Evolutionary conservation across 1,140 invertebrate genomes (phyloP), one percentile per base, ranked within the genome.

Genomic region (Nylanderia fulva): DNA sequence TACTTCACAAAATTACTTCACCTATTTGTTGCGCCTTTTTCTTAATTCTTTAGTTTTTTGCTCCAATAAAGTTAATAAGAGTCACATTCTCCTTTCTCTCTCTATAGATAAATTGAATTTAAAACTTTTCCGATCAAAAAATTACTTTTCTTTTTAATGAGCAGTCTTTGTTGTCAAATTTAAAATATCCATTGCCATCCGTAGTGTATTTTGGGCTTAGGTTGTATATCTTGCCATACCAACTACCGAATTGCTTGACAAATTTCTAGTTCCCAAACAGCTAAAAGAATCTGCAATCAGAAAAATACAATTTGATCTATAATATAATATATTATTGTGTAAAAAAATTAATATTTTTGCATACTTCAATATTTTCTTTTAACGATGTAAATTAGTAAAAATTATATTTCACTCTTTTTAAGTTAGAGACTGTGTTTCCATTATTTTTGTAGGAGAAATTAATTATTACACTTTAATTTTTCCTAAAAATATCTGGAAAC

Each of bases 1-100:
- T 84, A 83, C 86, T 90, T 85, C 79, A 76, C 75, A 85, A 90
- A 90, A 90, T 87, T 82, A 54, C n/a, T 88, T 88, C 54, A 21
- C 56, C 29, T 64, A 85, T 63, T 42, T 66, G 33, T 56, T 74
- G 29, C 24, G 27, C 24, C 24, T 29, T 42, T 13, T 69, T 56
- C 27, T 56, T 42, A 36, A n/a, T n/a, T n/a, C n/a, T n/a, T 45
- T 24, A 61, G 0, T 86, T 61, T 15, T 86, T 61, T 15, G 56
- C 24, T 82, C 6, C 21, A 2, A 76, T 76, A 76, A 84, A 76
- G 27, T 76, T 75, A 63, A 36, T 63, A 74, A 84, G 9, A 74
- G 1, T 83, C 68, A 27, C 36, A 74, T 36, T 82, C 48, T 42
- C 15, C 39, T 76, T 18, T 1, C 15, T 33, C 52, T 21, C 33